These are phyloP conservation scores for Torymus aiolomorphi DNA, from an alignment of 2,888 invertebrate species.

Conservation along the genomic window DNA sequence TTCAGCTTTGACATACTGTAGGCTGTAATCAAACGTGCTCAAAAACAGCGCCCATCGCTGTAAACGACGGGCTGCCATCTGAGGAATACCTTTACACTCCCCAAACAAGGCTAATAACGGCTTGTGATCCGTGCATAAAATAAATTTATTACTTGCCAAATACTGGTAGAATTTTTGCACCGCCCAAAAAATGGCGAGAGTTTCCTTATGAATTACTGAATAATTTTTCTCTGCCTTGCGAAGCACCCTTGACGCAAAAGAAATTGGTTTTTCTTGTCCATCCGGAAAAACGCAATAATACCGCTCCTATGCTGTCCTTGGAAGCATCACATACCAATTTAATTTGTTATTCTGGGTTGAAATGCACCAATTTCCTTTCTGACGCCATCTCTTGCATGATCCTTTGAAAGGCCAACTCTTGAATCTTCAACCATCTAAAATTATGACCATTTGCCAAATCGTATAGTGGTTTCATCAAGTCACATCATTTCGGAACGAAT, in stretches of 20 bases:
- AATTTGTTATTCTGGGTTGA: no score
- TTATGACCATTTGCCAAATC: no score
- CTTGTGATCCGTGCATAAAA: not conserved
- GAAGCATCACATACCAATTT: no score
- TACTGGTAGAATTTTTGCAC: no score
- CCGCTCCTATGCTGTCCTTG: conserved; percentile 65
- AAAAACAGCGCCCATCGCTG: conserved; percentile 22
- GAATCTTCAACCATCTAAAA: no score
- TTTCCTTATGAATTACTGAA: not conserved
- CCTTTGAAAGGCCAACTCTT: no score
- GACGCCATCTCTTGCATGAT: no score
- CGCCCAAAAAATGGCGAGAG: conserved; percentile 3
- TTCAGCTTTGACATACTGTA: conserved; percentile 48
- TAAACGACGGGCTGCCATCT: not conserved
- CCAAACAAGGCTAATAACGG: not conserved
- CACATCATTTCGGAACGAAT: no score
- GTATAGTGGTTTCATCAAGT: no score
- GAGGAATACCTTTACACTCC: not conserved
- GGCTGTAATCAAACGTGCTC: conserved; percentile 43
- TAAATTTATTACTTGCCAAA: not conserved
- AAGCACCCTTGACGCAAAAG: conserved; percentile 43
- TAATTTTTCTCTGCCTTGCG: no score
- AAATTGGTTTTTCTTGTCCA: conserved; percentile 17
- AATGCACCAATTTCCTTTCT: no score
- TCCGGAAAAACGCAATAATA: conserved; percentile 57